Base-by-base conservation (phyloP, 2,888 invertebrate genomes). In the Anthoptus insignis region DNA sequence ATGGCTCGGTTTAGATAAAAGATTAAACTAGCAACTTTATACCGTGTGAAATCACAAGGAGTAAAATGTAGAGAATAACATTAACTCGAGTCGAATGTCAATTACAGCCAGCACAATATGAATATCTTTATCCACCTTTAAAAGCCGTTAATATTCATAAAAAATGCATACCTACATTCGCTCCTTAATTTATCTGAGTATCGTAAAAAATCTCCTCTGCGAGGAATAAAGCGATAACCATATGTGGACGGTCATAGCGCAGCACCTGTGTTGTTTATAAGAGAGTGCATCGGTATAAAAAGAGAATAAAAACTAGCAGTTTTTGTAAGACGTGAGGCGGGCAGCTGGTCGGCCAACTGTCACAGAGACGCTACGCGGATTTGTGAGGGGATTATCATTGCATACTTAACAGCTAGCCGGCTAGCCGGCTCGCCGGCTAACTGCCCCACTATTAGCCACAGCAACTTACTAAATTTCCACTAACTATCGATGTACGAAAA, bases 181-280 rank as follows among this genome's bases (percentile, higher is more conserved):
- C 61, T 78, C 82, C 82, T 82, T 82, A 77, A 81, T 81, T 76
- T 63, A 80, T 81, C 76, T 75, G 76, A 73, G 76, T 78, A 76
- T 80, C 73, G 77, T 84, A 87, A 87, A 88, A 89, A 88, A 86
- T 79, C 77, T 76, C 80, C 81, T 84, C 80, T 76, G 79, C 79
- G 77, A 78, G 80, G 79, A 80, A 83, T 83, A 84, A 82, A 80
- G 77, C 84, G 85, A 89, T 88, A 90, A 88, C 91, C 91, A 91
- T 91, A 91, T 91, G 92, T 88, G 87, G 88, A 89, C 79, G 85
- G 87, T 87, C 87, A 89, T 88, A 86, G 86, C 83, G 81, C 77
- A 86, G 91, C 92, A 93, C 92, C 92, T 93, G 92, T 93, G 92
- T 93, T 91, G 91, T 91, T 90, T 93, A 90, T 90, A 91, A 88